A percentile compares a stretch with the other conserved stretches of the same genome.
These are phyloP conservation scores for Fundulus diaphanus DNA, from an alignment of 2,797 vertebrate species.

Conservation along the genomic window DNA sequence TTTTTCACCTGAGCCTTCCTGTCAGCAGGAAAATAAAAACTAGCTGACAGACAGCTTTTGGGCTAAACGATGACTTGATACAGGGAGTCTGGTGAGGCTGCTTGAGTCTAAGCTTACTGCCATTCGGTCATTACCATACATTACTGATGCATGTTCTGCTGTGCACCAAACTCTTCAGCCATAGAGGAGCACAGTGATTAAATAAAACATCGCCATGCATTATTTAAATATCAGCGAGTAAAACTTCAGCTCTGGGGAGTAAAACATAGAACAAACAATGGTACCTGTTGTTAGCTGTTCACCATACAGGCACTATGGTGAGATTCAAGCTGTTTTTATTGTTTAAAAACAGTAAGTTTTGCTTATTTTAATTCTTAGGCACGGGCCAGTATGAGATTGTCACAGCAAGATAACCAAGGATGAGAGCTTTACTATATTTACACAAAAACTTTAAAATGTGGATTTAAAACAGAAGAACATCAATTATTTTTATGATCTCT, in stretches of 20 bases:
- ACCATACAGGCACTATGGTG: neutral
- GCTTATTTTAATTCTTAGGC: neutral
- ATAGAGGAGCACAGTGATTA: neutral
- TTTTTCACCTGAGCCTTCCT: slow-evolving; percentile 23
- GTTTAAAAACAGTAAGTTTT: neutral
- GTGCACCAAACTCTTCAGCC: slow-evolving; percentile 2
- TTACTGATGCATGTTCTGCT: slow-evolving; percentile 12
- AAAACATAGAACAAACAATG: neutral
- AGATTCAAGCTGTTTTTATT: neutral
- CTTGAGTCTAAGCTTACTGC: slow-evolving; percentile 19
- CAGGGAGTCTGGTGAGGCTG: slow-evolving; percentile 13
- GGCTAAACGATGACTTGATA: slow-evolving; percentile 17
- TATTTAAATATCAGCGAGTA: slow-evolving; percentile 17
- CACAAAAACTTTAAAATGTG: neutral
- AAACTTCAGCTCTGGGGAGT: neutral
- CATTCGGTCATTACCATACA: slow-evolving; percentile 33
- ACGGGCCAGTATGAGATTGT: neutral
- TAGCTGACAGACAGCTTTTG: slow-evolving; percentile 11
- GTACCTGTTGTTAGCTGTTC: slow-evolving; percentile 7
- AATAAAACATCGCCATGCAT: slow-evolving; percentile 21
- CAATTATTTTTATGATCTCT: neutral
- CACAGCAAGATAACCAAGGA: neutral
- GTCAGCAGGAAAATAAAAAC: slow-evolving; percentile 17
- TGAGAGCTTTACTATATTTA: neutral
- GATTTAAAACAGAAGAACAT: no score